Evolutionary conservation across 2,113 vertebrate species (phyloP).

Genomic region (Pao palembangensis): DNA sequence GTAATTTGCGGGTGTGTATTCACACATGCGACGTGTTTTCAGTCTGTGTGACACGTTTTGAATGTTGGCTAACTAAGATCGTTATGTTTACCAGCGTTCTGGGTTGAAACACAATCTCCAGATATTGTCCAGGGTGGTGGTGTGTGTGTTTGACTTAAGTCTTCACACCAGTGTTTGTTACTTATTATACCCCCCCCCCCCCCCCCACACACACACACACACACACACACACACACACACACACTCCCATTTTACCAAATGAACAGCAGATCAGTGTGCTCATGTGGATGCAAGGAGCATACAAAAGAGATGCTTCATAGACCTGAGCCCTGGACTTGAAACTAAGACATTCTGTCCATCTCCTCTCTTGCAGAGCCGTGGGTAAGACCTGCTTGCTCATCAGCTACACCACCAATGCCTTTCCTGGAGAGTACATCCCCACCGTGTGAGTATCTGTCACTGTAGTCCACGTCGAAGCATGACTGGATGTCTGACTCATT

Average conservation of each 20-base stretch:
- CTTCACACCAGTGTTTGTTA: too few relatives aligned
- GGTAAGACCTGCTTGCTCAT: slow-evolving; percentile 99
- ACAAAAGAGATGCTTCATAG: background rate
- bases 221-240: too few relatives aligned
- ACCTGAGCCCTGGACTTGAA: background rate
- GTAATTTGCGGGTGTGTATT: too few relatives aligned
- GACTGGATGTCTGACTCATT: background rate
- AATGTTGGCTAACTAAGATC: background rate
- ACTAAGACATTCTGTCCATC: background rate
- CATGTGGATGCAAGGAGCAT: slow-evolving; percentile 15
- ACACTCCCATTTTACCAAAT: too few relatives aligned
- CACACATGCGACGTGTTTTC: background rate
- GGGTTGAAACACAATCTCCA: background rate
- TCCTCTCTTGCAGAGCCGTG: slow-evolving; percentile 82
- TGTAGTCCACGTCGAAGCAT: slow-evolving; percentile 28
- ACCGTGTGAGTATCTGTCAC: slow-evolving; percentile 89
- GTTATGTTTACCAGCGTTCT: background rate
- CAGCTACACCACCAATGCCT: slow-evolving; percentile 99
- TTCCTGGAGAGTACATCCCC: slow-evolving; percentile 98
- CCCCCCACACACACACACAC: too few relatives aligned
- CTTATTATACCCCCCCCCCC: too few relatives aligned
- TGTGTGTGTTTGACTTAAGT: background rate
- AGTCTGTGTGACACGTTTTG: too few relatives aligned
- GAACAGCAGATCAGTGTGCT: background rate
- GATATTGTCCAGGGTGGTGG: background rate